Evolutionary conservation across 2,797 vertebrate species (phyloP).

Genomic region (Typhlichthys subterraneus): DNA sequence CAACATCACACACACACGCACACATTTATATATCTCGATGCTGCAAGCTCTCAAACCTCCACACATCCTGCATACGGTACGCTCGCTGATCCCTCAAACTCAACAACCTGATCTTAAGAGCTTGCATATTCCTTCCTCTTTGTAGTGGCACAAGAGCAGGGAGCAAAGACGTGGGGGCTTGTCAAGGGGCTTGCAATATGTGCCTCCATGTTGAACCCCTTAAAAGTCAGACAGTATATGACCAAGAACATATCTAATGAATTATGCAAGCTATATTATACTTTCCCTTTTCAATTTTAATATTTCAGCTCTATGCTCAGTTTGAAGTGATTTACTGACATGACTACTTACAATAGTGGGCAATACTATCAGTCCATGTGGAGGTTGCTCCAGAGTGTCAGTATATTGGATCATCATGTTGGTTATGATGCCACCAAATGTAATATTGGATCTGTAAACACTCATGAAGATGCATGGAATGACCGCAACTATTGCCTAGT

Average conservation of each 20-base stretch:
- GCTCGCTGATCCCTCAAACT: conserved; percentile 41
- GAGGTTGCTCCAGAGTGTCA: neutral
- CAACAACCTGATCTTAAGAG: conserved; percentile 3
- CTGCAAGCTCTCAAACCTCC: conserved; percentile 11
- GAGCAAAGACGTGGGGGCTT: conserved; percentile 8
- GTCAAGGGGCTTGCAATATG: conserved; percentile 37
- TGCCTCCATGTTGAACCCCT: conserved; percentile 60
- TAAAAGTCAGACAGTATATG: conserved; percentile 52
- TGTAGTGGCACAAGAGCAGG: conserved; percentile 26
- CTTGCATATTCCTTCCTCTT: neutral
- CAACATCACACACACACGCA: conserved; percentile 12
- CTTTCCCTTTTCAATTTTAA: conserved; percentile 55
- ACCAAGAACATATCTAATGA: conserved; percentile 58
- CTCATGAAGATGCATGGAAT: conserved; percentile 21
- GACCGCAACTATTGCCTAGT: conserved; percentile 9
- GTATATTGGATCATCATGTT: conserved; percentile 36
- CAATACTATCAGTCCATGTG: conserved; percentile 25
- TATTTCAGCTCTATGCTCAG: conserved; percentile 45
- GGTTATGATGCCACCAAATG: conserved; percentile 44
- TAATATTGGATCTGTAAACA: conserved; percentile 30
- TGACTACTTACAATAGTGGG: conserved; percentile 2
- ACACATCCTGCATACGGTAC: conserved; percentile 36
- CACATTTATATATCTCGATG: conserved; percentile 16
- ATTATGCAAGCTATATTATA: conserved; percentile 62
- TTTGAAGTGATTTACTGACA: conserved; percentile 42